Percentiles rank a stretch among this genome's conserved stretches.
Evolutionary conservation across 2,888 invertebrate genomes (phyloP).

Genomic region (Amphipoea oculea): DNA sequence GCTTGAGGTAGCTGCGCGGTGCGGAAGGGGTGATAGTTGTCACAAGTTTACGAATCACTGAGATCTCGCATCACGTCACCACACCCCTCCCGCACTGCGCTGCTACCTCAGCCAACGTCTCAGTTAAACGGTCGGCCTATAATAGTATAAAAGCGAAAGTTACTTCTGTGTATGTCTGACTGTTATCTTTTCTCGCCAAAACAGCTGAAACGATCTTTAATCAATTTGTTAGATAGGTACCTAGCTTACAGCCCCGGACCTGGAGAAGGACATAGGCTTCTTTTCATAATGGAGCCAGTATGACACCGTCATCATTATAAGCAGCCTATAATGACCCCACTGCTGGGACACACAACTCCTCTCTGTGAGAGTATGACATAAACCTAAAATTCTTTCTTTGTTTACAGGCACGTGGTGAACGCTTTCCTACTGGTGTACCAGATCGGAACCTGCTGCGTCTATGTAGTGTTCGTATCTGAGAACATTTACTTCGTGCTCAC

Average conservation of each 20-base stretch:
- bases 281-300: background rate
- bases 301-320: background rate
- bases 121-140: no score
- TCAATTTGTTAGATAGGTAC: background rate
- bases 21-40: no score
- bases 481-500: slow-evolving; percentile 94
- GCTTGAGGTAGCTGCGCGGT: no score
- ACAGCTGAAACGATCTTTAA: background rate
- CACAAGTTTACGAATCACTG: no score
- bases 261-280: background rate
- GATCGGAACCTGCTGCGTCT: slow-evolving; percentile 98
- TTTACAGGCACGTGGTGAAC: slow-evolving; percentile 93
- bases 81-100: no score
- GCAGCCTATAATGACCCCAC: background rate
- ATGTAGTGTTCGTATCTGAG: slow-evolving; percentile 97
- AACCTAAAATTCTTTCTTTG: slow-evolving; percentile 10
- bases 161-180: background rate
- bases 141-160: background rate
- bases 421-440: slow-evolving; percentile 96
- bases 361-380: background rate
- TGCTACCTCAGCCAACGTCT: no score
- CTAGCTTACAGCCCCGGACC: background rate
- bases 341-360: background rate
- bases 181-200: background rate
- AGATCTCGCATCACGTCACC: no score